Evolutionary conservation across 1,140 invertebrate species (phyloP), one percentile per base, ranked within the genome.

Genomic region (Ceratina australensis): DNA sequence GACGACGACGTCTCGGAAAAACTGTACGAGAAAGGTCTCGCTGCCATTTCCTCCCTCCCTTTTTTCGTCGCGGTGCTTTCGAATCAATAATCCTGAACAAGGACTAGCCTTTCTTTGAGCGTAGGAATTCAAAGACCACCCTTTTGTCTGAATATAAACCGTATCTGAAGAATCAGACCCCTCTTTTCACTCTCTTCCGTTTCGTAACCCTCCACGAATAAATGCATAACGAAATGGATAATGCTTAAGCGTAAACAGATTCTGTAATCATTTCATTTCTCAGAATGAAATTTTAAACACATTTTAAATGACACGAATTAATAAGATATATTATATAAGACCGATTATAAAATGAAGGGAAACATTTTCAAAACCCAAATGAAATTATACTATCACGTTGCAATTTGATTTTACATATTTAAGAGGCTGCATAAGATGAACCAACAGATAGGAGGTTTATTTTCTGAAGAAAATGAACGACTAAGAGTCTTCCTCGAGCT

Each of bases 81-180:
- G 65, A 76, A 76, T 76, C 73, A 76, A 76, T 76, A 76, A 68
- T 76, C 65, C 64, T 60, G 64, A 50, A 60, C 73, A 60, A 76
- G 73, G 73, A 76, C 42, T 33, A 76, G 54, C 65, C 56, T 68
- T 60, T 47, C 73, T 76, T 76, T 61, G 54, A 76, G 24, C 65
- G 47, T 50, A 68, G 42, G 64, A 76, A 76, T 68, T 60, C 65
- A 76, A 76, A 76, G 73, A 54, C 73, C 54, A 24, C 56, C 64
- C 72, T 75, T 68, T 60, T 76, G 64, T 76, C 65, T 76, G 73
- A 54, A 60, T 76, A 60, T 10, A 10, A 42, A 42, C 56, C 73
- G 56, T 28, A 24, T 60, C n/a, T 15, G 33, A 49, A 60, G 33
- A 28, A 26, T 5, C n/a, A 28, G 18, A 20, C 16, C 5, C 28